Base-by-base conservation (phyloP, 1,140 invertebrate genomes). In the Drosophila nikananu region DNA sequence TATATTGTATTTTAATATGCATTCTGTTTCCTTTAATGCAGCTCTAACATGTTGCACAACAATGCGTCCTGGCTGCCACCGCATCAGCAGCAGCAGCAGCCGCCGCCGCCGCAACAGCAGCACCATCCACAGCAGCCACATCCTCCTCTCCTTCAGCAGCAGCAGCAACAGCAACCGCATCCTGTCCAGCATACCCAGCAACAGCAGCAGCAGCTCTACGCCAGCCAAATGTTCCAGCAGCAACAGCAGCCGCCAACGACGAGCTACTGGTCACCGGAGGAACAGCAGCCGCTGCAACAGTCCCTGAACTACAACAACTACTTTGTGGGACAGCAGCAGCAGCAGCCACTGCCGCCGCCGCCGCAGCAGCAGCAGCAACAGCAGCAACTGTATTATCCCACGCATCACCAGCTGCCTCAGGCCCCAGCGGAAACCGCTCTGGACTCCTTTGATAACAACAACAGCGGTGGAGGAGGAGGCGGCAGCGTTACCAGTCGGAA, bases 1-100 rank as follows among this genome's bases (percentile, higher is more conserved):
- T 35, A 41, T 42, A 12, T 15, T 59, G 17, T 10, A 52, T 21
- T 35, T 58, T 35, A 44, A 27, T 37, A 39, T 42, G 15, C 58
- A 23, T 64, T 60, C 42, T 59, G 0, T 42, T 48, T 57, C 15
- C 7, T 46, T 49, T 52, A 39, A 25, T 55, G 17, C 27, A 83
- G 80, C 27, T 75, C 81, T 41, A 78, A 87, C 27, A 87, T 87
- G 83, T 83, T 87, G 83, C 84, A 89, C 77, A 87, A 87, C 42
- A 87, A 87, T 67, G 77, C 81, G 30, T 72, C 79, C 30, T 87
- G 83, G 83, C 77, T 77, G 62, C 83, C 80, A 60, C 84, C 83
- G 17, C 83, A 70, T 44, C 83, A 68, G 25, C 70, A 59, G 39
- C 80, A 48, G 13, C 71, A 51, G n/a, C 80, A 71, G 30, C 66